These are phyloP conservation scores for Cyclargus thomasi DNA, from an alignment of 1,140 invertebrate species.

Conservation along the genomic window DNA sequence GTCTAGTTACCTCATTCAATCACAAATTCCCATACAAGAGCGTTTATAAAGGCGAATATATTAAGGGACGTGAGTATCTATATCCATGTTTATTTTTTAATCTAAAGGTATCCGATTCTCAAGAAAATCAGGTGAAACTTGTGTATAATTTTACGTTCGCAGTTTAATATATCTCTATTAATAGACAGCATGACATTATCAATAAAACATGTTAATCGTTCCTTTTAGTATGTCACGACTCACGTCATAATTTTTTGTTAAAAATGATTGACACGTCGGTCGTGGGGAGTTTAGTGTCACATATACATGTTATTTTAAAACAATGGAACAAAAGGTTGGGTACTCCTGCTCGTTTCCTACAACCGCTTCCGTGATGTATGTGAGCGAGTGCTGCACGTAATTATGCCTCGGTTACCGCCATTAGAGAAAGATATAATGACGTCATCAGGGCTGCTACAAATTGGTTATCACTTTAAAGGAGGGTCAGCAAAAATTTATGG, in stretches of 20 bases:
- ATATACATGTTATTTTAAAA: background rate
- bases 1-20: too few relatives aligned
- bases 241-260: slow-evolving; percentile 1
- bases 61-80: too few relatives aligned
- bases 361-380: slow-evolving; percentile 10
- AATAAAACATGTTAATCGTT: background rate
- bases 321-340: slow-evolving; percentile 8
- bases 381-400: background rate
- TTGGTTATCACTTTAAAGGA: background rate
- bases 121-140: too few relatives aligned
- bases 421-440: slow-evolving; percentile 14
- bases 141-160: too few relatives aligned
- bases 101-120: too few relatives aligned
- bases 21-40: too few relatives aligned
- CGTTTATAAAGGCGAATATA: too few relatives aligned
- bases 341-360: slow-evolving; percentile 6
- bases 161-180: too few relatives aligned
- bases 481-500: too few relatives aligned
- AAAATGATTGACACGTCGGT: slow-evolving; percentile 11
- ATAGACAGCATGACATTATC: background rate
- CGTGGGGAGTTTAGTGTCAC: slow-evolving; percentile 4
- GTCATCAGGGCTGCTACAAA: slow-evolving; percentile 4
- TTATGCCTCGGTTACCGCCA: slow-evolving; percentile 3
- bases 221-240: background rate
- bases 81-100: too few relatives aligned